Conservation (phyloP, 2,113 vertebrate species). For the Tetraodon nigroviridis region DNA sequence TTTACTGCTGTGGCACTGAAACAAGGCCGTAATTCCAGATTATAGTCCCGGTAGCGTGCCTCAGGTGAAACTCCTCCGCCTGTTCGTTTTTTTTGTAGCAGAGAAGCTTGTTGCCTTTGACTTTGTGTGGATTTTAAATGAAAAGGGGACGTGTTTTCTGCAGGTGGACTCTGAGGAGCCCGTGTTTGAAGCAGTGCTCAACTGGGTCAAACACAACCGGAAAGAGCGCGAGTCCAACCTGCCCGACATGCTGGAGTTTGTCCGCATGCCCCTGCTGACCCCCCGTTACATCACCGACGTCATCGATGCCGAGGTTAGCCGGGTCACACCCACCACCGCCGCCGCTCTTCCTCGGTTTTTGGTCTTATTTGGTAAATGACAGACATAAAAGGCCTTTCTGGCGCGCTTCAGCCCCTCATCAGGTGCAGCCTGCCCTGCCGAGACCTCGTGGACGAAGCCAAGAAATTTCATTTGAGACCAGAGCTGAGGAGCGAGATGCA, state of each 20-base stretch:
- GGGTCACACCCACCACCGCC: constrained; percentile 1
- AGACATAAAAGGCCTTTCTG: constrained; percentile 36
- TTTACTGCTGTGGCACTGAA: constrained; percentile 12
- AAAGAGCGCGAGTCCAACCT: constrained; percentile 87
- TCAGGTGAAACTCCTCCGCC: constrained; percentile 4
- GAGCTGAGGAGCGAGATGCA: constrained; percentile 98
- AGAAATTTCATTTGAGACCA: constrained; percentile 96
- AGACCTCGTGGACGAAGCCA: constrained; percentile 97
- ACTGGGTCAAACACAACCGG: constrained; percentile 95
- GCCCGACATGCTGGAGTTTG: constrained; percentile 90
- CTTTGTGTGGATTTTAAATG: background rate
- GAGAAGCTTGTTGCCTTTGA: background rate
- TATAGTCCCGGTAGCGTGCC: constrained; percentile 26
- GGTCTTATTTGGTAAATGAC: background rate
- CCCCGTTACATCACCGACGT: constrained; percentile 98
- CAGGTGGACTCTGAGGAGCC: constrained; percentile 98
- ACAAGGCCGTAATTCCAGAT: constrained; percentile 33
- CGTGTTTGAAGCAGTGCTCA: constrained; percentile 93
- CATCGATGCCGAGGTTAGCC: constrained; percentile 91
- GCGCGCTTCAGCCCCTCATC: constrained; percentile 84
- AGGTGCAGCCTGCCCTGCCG: constrained; percentile 94
- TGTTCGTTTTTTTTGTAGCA: constrained; percentile 1
- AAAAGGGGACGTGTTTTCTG: background rate
- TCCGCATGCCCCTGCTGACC: constrained; percentile 94
- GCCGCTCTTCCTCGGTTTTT: background rate